Base-by-base conservation (phyloP, 2,797 vertebrate genomes). In the Anisognathus igniventris region DNA sequence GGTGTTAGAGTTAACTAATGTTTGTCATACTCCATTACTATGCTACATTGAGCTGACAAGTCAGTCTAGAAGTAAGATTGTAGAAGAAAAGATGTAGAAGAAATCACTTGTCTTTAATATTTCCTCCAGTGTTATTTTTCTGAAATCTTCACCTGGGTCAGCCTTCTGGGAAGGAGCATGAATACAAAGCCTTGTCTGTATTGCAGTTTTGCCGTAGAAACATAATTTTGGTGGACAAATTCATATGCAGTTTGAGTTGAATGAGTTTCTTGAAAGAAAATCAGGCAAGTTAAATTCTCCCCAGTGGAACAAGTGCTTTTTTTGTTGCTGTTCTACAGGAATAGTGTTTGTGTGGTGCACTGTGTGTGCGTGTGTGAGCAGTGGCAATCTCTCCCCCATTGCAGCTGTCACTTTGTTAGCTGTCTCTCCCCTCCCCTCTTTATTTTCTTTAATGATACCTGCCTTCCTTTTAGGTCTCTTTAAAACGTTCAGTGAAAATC, bases 311-410 rank as follows among this genome's bases (percentile, higher is more conserved):
- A 44, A 70, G n/a, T 9, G 17, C 9, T 54, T 73, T 66, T 82
- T 70, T 56, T 73, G 20, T 51, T 66, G 12, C 9, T 0, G 0
- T 62, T 76, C 30, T 77, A 9, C 1, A 1, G 53, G 27, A 82
- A 9, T 7, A 20, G 12, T 21, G 24, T 67, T 88, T 77, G 39
- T 74, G n/a, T 71, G 44, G 33, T 66, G 19, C 4, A 1, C 11
- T 37, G 9, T 61, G 8, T 70, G 45, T 39, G 10, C 2, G 0
- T 13, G 9, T 54, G 8, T n/a, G 68, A 80, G 51, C 67, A 37
- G 44, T 20, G 48, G 30, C 67, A 35, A 4, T 71, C 45, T 35
- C 50, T 72, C 50, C 15, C 7, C 17, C 12, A 4, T 0, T 62
- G 57, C 56, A 54, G 73, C 61, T 25, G 8, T 73, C 25, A 17